Base-by-base conservation (phyloP, 2,888 invertebrate species). In the Agonopterix arenella region DNA sequence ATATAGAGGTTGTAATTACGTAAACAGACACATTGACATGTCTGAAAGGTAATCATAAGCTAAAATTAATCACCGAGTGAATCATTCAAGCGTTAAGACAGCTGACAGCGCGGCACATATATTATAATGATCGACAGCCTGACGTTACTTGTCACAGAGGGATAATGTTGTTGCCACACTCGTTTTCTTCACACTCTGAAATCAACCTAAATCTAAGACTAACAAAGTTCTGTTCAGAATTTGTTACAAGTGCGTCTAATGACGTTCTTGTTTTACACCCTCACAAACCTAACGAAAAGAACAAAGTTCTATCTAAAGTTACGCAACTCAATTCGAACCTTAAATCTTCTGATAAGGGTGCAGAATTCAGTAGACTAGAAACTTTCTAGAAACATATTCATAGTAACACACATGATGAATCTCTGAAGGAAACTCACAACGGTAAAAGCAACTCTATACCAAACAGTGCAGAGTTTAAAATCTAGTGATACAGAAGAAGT, bases 21-120 rank as follows among this genome's bases (percentile, higher is more conserved):
- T 80, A 84, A 84, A 84, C 84, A 81, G 84, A 85, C 85, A 80
- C 76, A 84, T 84, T 84, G 88, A 86, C 84, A 76, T 69, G 82
- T 80, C 81, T 85, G 85, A 86, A 85, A 88, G 86, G 85, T 88
- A 88, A 89, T 89, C 88, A 89, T 85, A 85, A 88, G 85, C 86
- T 85, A 78, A 80, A 86, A 88, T 89, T 89, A 88, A 89, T 89
- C 86, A 84, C 78, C 76, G 76, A 85, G 86, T 88, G 88, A 89
- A 88, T 88, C 88, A 86, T 84, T 88, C 88, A 86, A 84, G 83
- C 80, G 80, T 76, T 75, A 73, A 82, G 88, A 86, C 88, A 86
- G 86, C 83, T 86, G 88, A 88, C 88, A 86, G 85, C 80, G 73
- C 77, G 73, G 83, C 84, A 80, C 86, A 89, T 89, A 89, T 79